phyloP scores from a whole-genome alignment of 2,797 vertebrate genomes.

The Austrolebias charrua region DNA sequence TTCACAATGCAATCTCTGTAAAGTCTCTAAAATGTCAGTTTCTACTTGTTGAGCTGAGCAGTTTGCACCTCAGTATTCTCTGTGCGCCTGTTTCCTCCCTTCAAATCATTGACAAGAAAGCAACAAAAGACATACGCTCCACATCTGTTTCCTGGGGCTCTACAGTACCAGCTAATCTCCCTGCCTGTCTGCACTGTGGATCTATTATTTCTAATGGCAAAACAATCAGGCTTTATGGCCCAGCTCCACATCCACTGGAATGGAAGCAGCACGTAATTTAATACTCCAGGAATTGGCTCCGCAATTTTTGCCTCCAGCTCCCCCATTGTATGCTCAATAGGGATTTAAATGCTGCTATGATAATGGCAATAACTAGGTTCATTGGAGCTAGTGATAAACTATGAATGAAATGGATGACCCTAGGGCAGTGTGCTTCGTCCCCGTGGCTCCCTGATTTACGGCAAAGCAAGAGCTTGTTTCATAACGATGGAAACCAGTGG shows the following conservation, averaged over 20 bases:
- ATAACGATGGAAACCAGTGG: conserved; percentile 61
- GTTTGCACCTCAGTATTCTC: conserved; percentile 17
- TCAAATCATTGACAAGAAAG: conserved; percentile 41
- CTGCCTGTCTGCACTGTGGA: conserved; percentile 68
- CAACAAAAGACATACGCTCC: conserved; percentile 61
- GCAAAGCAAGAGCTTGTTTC: conserved; percentile 54
- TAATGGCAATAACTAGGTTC: conserved; percentile 80
- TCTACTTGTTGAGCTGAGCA: conserved; percentile 3
- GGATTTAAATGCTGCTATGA: conserved; percentile 80
- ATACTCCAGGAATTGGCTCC: conserved; percentile 79
- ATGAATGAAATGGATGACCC: conserved; percentile 76
- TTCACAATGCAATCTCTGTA: neutral
- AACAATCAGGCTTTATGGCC: conserved; percentile 85
- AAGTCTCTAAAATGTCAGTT: neutral
- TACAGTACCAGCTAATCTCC: conserved; percentile 70
- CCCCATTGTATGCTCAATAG: conserved; percentile 71
- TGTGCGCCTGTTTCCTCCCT: conserved; percentile 24
- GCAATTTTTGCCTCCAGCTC: conserved; percentile 72
- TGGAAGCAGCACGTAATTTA: conserved; percentile 77
- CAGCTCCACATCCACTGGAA: conserved; percentile 75
- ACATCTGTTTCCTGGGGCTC: conserved; percentile 70
- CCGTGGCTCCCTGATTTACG: conserved; percentile 69
- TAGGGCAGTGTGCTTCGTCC: conserved; percentile 61
- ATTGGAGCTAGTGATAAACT: conserved; percentile 77
- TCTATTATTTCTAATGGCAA: conserved; percentile 84